These are phyloP conservation scores for Sinhomidia bicolor DNA, from an alignment of 2,888 invertebrate genomes.

Conservation along the genomic window DNA sequence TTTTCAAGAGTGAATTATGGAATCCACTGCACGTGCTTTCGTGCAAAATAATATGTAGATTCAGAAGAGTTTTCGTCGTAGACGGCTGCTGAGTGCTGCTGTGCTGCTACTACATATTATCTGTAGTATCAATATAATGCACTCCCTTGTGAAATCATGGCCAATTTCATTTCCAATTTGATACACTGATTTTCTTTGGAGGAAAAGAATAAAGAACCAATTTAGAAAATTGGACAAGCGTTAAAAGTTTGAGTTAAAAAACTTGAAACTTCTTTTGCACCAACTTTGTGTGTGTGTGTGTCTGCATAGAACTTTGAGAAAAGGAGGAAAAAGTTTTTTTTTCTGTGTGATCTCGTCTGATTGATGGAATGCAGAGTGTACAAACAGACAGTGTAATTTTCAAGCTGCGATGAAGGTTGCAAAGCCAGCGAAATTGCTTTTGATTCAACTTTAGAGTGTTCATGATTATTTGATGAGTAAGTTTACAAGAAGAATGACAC, in stretches of 20 bases:
- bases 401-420: conserved; percentile 2
- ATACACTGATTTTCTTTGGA: conserved; percentile 14
- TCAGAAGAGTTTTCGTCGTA: too few species aligned
- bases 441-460: neutral
- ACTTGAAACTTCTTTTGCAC: neutral
- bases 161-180: conserved; percentile 43
- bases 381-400: neutral
- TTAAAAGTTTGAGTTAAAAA: neutral
- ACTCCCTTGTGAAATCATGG: conserved; percentile 34
- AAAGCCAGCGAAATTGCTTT: neutral
- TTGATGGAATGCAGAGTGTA: conserved; percentile 29
- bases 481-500: conserved; percentile 12
- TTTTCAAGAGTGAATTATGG: neutral
- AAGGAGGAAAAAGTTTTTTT: conserved; percentile 16
- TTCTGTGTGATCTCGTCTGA: neutral
- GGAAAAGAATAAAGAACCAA: neutral
- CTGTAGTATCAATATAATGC: neutral
- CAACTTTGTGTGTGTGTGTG: neutral
- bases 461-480: conserved; percentile 24
- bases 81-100: neutral
- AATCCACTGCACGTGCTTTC: neutral
- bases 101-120: too few species aligned
- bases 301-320: too few species aligned
- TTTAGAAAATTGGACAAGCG: neutral
- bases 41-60: neutral